Conservation (phyloP, 2,888 invertebrate species). For the Apodemia mormo region DNA sequence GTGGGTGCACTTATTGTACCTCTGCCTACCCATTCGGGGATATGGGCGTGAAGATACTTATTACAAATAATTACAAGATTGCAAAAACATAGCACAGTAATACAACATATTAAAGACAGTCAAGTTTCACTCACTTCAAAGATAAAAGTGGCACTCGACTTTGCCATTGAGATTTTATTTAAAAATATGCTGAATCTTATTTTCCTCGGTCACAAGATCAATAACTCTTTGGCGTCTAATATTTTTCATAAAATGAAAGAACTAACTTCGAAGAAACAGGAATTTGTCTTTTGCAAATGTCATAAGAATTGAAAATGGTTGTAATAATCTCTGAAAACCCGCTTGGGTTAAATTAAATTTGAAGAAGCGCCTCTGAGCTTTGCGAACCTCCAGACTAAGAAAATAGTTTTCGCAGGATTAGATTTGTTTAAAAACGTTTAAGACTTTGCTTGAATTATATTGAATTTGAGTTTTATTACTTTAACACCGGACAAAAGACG, state of each 20-base stretch:
- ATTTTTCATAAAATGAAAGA: conserved; percentile 8
- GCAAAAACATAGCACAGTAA: no score
- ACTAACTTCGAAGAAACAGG: conserved; percentile 8
- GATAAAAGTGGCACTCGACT: not conserved
- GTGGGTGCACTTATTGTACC: no score
- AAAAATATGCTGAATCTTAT: conserved; percentile 8
- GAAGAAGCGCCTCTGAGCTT: conserved; percentile 45
- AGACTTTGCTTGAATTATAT: conserved; percentile 29
- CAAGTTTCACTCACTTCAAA: no score
- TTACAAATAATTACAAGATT: no score
- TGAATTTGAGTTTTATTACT: conserved; percentile 9
- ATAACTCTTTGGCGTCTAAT: conserved; percentile 2
- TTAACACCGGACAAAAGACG: not conserved
- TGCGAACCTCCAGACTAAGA: conserved; percentile 42
- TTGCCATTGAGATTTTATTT: conserved; percentile 9
- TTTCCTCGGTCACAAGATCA: conserved; percentile 9
- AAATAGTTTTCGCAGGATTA: conserved; percentile 46
- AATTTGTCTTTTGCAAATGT: conserved; percentile 16
- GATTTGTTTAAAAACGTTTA: conserved; percentile 35
- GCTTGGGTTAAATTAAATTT: conserved; percentile 54
- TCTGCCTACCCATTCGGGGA: no score
- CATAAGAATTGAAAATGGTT: conserved; percentile 10
- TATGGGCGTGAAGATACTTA: no score
- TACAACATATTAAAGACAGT: not conserved
- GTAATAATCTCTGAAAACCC: conserved; percentile 27